Evolutionary conservation across 2,888 invertebrate species (phyloP), one percentile per base, ranked within the genome.

Genomic region (Drosophila formosana): DNA sequence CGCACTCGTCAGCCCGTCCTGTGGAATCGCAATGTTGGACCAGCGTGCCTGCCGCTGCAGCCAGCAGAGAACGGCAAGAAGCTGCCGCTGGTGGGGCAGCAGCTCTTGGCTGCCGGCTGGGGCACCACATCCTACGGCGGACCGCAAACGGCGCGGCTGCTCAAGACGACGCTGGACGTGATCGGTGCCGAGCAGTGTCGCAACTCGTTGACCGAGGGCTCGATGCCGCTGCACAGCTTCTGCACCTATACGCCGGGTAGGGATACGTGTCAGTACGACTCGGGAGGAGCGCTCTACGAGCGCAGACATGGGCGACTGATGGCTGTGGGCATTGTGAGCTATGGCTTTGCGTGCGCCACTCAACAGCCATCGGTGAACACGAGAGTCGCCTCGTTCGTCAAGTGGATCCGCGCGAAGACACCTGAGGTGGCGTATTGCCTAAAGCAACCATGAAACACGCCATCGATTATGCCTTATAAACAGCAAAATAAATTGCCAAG

Each of bases 261-360:
- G 64, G 95, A 95, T 75, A 91, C 94, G 1, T 95, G 95, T 63
- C 94, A 94, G 89, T 91, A 90, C 66, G 94, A 94, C 75, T 93
- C 94, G 6, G 95, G 95, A 7, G 94, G 95, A 0, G 94, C 94
- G 0, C 71, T 94, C 2, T 85, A 94, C 43, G 93, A 93, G 91
- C 89, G 93, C 72, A 78, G 68, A 34, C 64, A 70, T 73, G 90
- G 90, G 18, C 91, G 93, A 51, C 81, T 93, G 3, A 92, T 93
- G 75, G 87, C 93, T 6, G 82, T 94, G 9, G 95, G 94, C 2
- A 89, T 95, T 43, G 93, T 95, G 23, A 94, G 94, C 61, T 93
- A 91, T 73, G 95, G 95, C 3, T 80, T 88, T 30, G 93, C 88
- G 32, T 95, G 95, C 81, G 95, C 93, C 8, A 82, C 92, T 0